A percentile compares a stretch with the other conserved stretches of the same genome.
These are phyloP conservation scores for Isurus oxyrinchus DNA, from an alignment of 2,113 vertebrate species.

Conservation along the genomic window DNA sequence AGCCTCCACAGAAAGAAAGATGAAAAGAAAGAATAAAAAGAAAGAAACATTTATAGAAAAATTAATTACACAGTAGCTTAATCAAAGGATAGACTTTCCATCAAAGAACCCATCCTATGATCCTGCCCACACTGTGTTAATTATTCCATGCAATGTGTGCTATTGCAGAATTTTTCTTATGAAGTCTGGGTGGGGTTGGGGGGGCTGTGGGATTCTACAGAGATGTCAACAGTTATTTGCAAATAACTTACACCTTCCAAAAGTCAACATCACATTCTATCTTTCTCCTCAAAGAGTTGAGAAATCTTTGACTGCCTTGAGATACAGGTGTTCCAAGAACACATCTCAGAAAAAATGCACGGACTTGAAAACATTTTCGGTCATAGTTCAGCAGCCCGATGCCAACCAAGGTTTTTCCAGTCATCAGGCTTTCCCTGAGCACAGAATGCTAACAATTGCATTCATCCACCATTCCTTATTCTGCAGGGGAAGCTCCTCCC, in stretches of 20 bases:
- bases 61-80: neutral
- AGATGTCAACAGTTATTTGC: neutral
- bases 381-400: no score
- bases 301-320: neutral
- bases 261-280: neutral
- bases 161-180: neutral
- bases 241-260: neutral
- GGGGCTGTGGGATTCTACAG: no score
- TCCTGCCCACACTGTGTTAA: neutral
- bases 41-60: neutral
- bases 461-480: neutral
- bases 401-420: neutral
- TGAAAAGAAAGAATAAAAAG: neutral
- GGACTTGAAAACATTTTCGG: neutral
- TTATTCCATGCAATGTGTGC: neutral
- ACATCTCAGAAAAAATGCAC: neutral
- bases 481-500: no score
- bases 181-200: neutral
- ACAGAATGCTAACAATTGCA: neutral
- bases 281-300: neutral
- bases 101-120: neutral
- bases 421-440: neutral
- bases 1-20: neutral
- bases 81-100: constrained; percentile 18
- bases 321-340: neutral